Conservation (phyloP, 2,797 vertebrate genomes). For the Lithobates pipiens region DNA sequence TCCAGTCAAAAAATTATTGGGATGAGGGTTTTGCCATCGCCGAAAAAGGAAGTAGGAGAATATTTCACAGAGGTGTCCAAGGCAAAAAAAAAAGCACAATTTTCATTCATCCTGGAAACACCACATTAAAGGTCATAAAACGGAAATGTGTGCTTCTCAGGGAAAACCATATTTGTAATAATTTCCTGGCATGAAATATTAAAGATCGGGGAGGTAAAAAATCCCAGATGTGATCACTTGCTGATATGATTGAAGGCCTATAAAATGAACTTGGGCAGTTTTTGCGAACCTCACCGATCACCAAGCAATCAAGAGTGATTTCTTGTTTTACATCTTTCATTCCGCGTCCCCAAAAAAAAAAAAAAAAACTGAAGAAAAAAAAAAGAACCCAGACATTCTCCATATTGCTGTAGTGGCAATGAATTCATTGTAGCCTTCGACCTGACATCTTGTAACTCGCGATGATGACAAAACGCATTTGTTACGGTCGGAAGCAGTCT, state of each 20-base stretch:
- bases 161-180: conserved; percentile 46
- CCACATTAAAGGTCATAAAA: conserved; percentile 4
- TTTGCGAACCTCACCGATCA: conserved; percentile 1
- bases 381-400: background rate
- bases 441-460: background rate
- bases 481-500: background rate
- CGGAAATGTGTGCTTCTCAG: background rate
- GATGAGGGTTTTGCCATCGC: no score
- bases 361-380: background rate
- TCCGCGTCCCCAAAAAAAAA: background rate
- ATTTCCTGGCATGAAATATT: conserved; percentile 48
- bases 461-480: conserved; percentile 20
- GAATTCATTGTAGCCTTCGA: conserved; percentile 11
- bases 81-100: background rate
- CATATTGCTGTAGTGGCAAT: background rate
- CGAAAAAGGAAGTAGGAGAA: background rate
- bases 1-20: no score
- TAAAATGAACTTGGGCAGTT: conserved; percentile 40
- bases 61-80: background rate
- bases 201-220: conserved; percentile 24
- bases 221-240: conserved; percentile 46
- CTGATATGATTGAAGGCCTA: conserved; percentile 30
- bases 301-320: conserved; percentile 46
- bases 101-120: background rate
- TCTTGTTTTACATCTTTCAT: conserved; percentile 3